Evolutionary conservation across 2,113 vertebrate genomes (phyloP).

Genomic region (Lampris incognitus): DNA sequence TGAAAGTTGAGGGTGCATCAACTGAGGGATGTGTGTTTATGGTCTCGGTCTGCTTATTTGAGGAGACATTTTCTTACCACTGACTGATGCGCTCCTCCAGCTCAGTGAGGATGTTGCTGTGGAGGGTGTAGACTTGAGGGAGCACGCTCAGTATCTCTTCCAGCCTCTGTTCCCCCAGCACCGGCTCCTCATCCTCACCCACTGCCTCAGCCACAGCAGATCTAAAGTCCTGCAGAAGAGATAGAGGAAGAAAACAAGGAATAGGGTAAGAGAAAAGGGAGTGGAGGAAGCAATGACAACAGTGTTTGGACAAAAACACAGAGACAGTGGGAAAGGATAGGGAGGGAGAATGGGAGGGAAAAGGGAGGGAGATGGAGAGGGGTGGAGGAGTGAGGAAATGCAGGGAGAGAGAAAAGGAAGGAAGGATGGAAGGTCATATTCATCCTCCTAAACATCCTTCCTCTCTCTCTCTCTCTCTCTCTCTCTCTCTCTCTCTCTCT

Average conservation of each 20-base stretch:
- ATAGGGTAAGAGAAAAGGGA: neutral
- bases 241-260: neutral
- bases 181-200: slow-evolving; percentile 79
- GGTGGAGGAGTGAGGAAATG: slow-evolving; percentile 56
- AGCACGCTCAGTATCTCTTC: slow-evolving; percentile 86
- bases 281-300: neutral
- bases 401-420: slow-evolving; percentile 41
- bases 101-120: slow-evolving; percentile 88
- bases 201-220: slow-evolving; percentile 78
- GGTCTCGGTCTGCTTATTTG: too few relatives aligned
- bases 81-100: slow-evolving; percentile 87
- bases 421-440: slow-evolving; percentile 73
- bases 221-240: slow-evolving; percentile 86
- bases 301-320: neutral
- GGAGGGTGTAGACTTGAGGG: slow-evolving; percentile 87
- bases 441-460: slow-evolving; percentile 79
- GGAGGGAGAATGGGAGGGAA: slow-evolving; percentile 39
- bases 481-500: slow-evolving; percentile 61
- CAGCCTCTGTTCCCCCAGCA: slow-evolving; percentile 83
- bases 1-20: too few relatives aligned
- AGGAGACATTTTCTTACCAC: slow-evolving; percentile 81
- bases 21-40: too few relatives aligned
- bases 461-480: slow-evolving; percentile 62
- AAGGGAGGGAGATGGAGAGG: slow-evolving; percentile 48
- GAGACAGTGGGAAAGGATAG: slow-evolving; percentile 16